Conservation (phyloP, 2,888 invertebrate species). For the Macrosoma leucophasiata region DNA sequence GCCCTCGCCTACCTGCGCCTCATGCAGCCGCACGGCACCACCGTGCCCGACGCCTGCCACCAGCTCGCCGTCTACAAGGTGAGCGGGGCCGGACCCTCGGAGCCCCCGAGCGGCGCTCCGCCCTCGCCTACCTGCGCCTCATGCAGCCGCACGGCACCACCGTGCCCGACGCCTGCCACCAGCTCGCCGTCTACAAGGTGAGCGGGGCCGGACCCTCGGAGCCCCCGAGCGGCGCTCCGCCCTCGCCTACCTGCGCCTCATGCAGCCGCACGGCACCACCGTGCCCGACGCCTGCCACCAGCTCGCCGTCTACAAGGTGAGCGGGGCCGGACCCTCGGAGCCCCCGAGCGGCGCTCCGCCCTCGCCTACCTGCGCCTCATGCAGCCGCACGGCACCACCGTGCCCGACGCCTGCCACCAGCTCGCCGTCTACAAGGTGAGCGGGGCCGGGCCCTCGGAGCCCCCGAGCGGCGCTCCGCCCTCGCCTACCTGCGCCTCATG, state of each 20-base stretch:
- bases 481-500: conserved; percentile 91
- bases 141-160: conserved; percentile 96
- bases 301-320: conserved; percentile 86
- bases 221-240: conserved; percentile 93
- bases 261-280: conserved; percentile 95
- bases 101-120: conserved; percentile 92
- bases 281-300: conserved; percentile 87
- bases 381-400: conserved; percentile 94
- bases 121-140: conserved; percentile 88
- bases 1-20: conserved; percentile 90
- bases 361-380: conserved; percentile 90
- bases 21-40: conserved; percentile 95
- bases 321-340: no score
- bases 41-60: conserved; percentile 87
- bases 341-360: conserved; percentile 91
- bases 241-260: conserved; percentile 88
- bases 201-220: no score
- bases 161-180: conserved; percentile 85
- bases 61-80: conserved; percentile 87
- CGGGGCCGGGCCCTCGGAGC: no score
- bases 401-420: conserved; percentile 86
- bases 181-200: conserved; percentile 86
- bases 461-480: conserved; percentile 91
- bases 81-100: no score
- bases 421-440: conserved; percentile 87